Conservation (phyloP, 2,113 vertebrate genomes). For the Antigone vipio region DNA sequence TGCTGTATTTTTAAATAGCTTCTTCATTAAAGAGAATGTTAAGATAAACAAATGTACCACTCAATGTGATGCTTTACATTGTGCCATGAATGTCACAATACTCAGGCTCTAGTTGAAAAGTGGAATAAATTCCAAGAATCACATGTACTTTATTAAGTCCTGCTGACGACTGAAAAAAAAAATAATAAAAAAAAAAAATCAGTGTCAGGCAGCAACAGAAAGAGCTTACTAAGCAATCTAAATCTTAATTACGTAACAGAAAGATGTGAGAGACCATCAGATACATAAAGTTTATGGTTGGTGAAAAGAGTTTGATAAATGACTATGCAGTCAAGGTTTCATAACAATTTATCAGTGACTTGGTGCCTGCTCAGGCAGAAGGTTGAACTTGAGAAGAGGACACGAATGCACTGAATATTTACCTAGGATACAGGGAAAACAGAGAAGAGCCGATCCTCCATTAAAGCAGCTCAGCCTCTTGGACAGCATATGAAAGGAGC, state of each 20-base stretch:
- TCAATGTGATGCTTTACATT: neutral
- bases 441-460: neutral
- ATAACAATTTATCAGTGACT: slow-evolving; percentile 38
- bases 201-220: neutral
- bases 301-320: neutral
- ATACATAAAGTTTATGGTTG: neutral
- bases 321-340: neutral
- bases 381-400: slow-evolving; percentile 51
- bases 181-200: neutral
- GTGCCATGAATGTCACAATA: neutral
- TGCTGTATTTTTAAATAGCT: neutral
- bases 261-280: neutral
- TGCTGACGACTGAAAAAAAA: neutral
- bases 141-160: neutral
- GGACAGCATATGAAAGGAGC: neutral
- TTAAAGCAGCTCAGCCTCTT: neutral
- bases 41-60: neutral
- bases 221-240: neutral
- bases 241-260: neutral
- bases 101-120: neutral
- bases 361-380: neutral
- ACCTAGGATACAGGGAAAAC: slow-evolving; percentile 58
- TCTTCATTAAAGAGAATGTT: neutral
- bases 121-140: neutral
- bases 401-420: slow-evolving; percentile 14